Evolutionary conservation across 37 sponge, comb jelly and placozoan species (phyloP), one percentile per base, ranked within the genome.

Genomic region (Dysidea cf. avara): DNA sequence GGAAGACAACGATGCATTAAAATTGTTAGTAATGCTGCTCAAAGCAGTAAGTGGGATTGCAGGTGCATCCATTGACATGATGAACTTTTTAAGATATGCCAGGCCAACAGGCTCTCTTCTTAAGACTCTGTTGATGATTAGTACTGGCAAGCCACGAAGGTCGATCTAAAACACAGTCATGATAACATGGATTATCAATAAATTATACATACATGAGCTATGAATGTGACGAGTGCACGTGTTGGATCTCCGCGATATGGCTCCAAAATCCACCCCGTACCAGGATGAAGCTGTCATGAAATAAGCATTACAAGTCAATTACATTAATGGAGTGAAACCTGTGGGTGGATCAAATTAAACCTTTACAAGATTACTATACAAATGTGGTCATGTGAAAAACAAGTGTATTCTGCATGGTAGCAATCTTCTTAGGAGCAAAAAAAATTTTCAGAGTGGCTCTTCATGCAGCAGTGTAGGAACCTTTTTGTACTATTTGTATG

Each of bases 81-180:
- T 9, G 68, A 65, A 37, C 2, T 53, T 2, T 9, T 66, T 53
- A 43, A 77, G 34, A 43, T 66, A 53, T 2, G 25, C 29, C 5
- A 77, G 31, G 2, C 66, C 54, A 4, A 77, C 22, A 7, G 77
- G 77, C 28, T 65, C 29, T 24, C 66, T 52, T 32, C 39, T 64
- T n/a, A 77, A 17, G 24, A 65, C 77, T 30, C 47, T 22, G 39
- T 77, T 77, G 31, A 54, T 66, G 21, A 65, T 48, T 17, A 77
- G 25, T n/a, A 21, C 1, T n/a, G 77, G 77, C 18, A 77, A 9
- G 1, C 67, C 67, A n/a, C 39, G 55, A 37, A 77, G 20, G 53
- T 77, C 77, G 16, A 66, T 26, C 77, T 77, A 55, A n/a, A 63
- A 63, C 29, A 25, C 31, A 24, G 24, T 25, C 34, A 25, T 28